Evolutionary conservation across 2,888 invertebrate genomes (phyloP).

Genomic region (Corbicula japonica): DNA sequence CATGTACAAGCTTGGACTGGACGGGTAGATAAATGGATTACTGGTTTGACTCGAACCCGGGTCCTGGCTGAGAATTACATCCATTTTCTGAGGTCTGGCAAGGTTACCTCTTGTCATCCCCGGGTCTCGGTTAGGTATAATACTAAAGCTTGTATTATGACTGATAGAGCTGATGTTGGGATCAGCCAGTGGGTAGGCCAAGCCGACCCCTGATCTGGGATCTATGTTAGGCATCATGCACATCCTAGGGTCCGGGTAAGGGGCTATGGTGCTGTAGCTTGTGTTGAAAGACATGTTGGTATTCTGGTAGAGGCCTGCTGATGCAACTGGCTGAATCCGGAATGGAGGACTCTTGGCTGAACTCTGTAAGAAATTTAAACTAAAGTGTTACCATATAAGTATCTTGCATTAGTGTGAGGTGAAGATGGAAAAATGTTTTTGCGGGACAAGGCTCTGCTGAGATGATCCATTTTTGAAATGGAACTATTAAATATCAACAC

Average conservation of each 20-base stretch:
- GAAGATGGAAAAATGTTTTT: too few species aligned
- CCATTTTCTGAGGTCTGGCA: background rate
- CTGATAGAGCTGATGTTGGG: constrained; percentile 56
- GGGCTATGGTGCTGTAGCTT: constrained; percentile 30
- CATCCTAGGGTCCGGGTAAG: constrained; percentile 34
- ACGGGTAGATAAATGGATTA: constrained; percentile 66
- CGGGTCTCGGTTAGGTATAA: constrained; percentile 51
- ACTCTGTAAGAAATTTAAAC: constrained; percentile 19
- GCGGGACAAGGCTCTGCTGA: too few species aligned
- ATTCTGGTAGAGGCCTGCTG: constrained; percentile 21
- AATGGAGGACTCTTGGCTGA: constrained; percentile 57
- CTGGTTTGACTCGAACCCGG: constrained; percentile 30
- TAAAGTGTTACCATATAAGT: background rate
- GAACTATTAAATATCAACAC: too few species aligned
- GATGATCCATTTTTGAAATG: too few species aligned
- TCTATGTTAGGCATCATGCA: constrained; percentile 20
- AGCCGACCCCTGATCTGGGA: constrained; percentile 25
- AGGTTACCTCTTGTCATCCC: constrained; percentile 25
- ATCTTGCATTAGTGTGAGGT: too few species aligned
- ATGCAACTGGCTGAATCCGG: constrained; percentile 43
- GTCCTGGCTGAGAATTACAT: constrained; percentile 26
- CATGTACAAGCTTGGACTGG: constrained; percentile 70
- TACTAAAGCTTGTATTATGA: constrained; percentile 63
- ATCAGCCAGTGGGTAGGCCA: constrained; percentile 17
- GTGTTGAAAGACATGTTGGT: constrained; percentile 31